Evolutionary conservation across 2,888 invertebrate species (phyloP).

Genomic region (Sinopyrophorus schimmeli): DNA sequence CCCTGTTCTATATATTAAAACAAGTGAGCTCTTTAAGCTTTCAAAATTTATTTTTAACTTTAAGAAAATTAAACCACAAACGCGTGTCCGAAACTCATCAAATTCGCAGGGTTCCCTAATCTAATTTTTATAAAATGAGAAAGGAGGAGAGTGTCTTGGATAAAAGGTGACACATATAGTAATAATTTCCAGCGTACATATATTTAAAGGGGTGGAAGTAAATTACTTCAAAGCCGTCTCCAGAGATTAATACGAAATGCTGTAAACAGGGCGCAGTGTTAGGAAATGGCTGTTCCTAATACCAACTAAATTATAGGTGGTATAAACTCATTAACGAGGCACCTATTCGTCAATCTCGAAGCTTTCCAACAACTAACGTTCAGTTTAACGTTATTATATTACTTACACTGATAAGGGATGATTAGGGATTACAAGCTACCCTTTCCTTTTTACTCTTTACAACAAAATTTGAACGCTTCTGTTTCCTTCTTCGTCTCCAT

Average conservation of each 20-base stretch:
- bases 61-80: too few species aligned
- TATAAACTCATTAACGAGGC: slow-evolving; percentile 35
- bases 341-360: slow-evolving; percentile 34
- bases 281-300: slow-evolving; percentile 30
- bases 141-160: too few species aligned
- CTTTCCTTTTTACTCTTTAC: too few species aligned
- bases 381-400: slow-evolving; percentile 21
- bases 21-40: too few species aligned
- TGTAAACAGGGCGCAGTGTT: slow-evolving; percentile 30
- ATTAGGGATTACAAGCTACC: slow-evolving; percentile 15
- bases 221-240: slow-evolving; percentile 30
- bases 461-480: too few species aligned
- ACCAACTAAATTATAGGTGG: slow-evolving; percentile 35
- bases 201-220: slow-evolving; percentile 26
- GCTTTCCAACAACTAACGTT: slow-evolving; percentile 18
- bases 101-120: too few species aligned
- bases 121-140: too few species aligned
- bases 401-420: slow-evolving; percentile 15
- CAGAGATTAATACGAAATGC: slow-evolving; percentile 29
- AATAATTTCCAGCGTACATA: slow-evolving; percentile 26
- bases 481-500: too few species aligned
- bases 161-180: slow-evolving; percentile 20
- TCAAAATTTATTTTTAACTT: too few species aligned
- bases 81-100: too few species aligned
- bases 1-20: too few species aligned